Evolutionary conservation across 2,888 invertebrate species (phyloP).

Genomic region (Agrotis exclamationis): DNA sequence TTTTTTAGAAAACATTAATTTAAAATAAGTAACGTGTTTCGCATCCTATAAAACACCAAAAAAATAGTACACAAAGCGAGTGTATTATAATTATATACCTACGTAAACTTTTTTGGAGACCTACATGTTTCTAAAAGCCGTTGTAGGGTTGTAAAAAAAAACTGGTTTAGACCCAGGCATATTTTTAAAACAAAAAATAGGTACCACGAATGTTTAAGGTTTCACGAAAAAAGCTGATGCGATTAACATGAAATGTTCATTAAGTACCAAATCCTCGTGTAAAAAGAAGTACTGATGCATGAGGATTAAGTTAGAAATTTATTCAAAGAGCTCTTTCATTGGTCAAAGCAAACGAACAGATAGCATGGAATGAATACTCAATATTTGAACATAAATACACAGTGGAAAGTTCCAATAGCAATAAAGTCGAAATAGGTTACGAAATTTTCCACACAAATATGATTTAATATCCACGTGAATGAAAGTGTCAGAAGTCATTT

Average conservation of each 20-base stretch:
- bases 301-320: background rate
- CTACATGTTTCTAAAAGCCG: constrained; percentile 3
- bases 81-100: background rate
- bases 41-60: background rate
- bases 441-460: background rate
- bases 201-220: constrained; percentile 9
- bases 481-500: no score
- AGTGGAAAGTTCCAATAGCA: background rate
- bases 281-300: background rate
- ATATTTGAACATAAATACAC: background rate
- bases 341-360: background rate
- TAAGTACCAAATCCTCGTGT: background rate
- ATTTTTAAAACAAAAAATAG: constrained; percentile 21
- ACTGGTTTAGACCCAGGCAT: constrained; percentile 1
- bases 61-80: background rate
- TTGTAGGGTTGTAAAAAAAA: constrained; percentile 13
- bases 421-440: no score
- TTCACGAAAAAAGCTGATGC: constrained; percentile 16
- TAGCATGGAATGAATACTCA: background rate
- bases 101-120: background rate
- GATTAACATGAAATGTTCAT: constrained; percentile 38
- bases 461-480: no score
- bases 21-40: no score
- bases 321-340: background rate
- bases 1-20: no score